These are phyloP conservation scores for Pyrgilauda ruficollis DNA, from an alignment of 2,113 vertebrate species.

Conservation along the genomic window DNA sequence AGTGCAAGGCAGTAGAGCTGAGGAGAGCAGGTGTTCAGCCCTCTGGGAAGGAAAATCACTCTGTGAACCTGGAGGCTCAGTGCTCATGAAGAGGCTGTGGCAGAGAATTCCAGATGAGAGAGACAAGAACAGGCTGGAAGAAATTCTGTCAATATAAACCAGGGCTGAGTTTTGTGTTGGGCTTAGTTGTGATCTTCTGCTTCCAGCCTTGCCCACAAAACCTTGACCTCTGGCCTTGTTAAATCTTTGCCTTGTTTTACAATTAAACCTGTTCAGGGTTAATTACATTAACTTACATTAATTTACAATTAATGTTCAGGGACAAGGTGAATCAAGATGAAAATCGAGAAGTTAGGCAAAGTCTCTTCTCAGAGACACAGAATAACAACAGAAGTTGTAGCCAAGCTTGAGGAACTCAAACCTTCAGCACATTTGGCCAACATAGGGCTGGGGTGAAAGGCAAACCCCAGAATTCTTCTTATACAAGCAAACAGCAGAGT, in stretches of 20 bases:
- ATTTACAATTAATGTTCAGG: background rate
- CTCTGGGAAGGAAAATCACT: background rate
- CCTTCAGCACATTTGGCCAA: background rate
- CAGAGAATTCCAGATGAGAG: constrained; percentile 22
- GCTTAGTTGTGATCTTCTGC: background rate
- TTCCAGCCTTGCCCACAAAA: background rate
- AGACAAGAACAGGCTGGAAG: background rate
- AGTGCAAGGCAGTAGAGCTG: background rate
- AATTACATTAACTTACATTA: too few species aligned
- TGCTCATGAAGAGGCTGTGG: background rate
- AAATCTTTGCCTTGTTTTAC: constrained; percentile 13
- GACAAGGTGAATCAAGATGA: background rate
- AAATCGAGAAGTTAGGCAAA: background rate
- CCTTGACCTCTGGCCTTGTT: background rate
- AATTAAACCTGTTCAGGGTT: background rate
- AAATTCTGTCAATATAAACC: background rate
- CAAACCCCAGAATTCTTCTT: background rate
- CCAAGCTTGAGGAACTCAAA: background rate
- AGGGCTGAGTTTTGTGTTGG: background rate
- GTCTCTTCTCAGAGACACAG: background rate
- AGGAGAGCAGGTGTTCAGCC: background rate
- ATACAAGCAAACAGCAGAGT: background rate
- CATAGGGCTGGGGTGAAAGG: background rate
- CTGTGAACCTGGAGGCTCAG: background rate
- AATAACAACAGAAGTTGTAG: background rate